Conservation (phyloP, 2,797 vertebrate genomes). For the Tragopan temminckii region DNA sequence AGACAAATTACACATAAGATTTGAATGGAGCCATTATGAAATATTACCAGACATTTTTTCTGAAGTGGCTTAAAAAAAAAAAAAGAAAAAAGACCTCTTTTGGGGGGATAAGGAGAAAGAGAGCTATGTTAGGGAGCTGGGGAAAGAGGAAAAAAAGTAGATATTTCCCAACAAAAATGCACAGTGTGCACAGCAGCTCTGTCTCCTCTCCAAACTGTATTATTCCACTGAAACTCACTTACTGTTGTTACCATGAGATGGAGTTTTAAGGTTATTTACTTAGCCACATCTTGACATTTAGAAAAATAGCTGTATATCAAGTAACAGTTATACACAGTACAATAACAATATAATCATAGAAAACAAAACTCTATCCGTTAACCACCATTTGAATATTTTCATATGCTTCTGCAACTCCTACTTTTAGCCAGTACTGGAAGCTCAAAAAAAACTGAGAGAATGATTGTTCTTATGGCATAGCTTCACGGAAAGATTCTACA, state of each 20-base stretch:
- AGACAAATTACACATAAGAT: background rate
- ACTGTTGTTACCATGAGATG: constrained; percentile 7
- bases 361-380: constrained; percentile 37
- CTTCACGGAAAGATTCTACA: background rate
- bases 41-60: background rate
- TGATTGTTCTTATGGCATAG: background rate
- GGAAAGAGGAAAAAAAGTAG: background rate
- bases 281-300: constrained; percentile 56
- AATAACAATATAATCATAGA: constrained; percentile 17
- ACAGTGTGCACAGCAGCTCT: background rate
- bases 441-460: background rate
- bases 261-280: constrained; percentile 33
- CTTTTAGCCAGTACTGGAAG: constrained; percentile 10
- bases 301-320: constrained; percentile 54
- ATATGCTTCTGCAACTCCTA: background rate
- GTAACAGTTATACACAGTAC: constrained; percentile 40
- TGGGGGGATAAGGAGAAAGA: too few species aligned
- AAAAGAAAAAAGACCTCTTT: too few species aligned
- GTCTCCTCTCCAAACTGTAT: constrained; percentile 9
- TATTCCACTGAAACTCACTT: constrained; percentile 37
- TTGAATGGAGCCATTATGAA: background rate
- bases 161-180: constrained; percentile 32
- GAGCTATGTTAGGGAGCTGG: background rate
- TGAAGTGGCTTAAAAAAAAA: background rate
- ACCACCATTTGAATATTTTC: constrained; percentile 54